phyloP scores from a whole-genome alignment of 30 jellyfish, hydroid and myxozoan genomes.

The Turritopsis rubra region DNA sequence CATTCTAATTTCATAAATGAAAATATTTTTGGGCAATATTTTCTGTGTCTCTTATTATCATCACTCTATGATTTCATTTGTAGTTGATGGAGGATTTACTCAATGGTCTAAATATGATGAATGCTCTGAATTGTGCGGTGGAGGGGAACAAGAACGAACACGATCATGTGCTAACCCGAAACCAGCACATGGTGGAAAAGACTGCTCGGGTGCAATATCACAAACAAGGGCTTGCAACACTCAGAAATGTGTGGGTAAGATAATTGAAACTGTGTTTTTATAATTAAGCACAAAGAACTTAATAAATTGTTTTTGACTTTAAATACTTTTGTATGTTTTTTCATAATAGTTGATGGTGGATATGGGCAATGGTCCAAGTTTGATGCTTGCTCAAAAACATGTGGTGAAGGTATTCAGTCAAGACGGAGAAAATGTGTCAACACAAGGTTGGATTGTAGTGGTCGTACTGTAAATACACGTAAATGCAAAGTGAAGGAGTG shows the following conservation, averaged over 20 bases:
- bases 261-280: not conserved
- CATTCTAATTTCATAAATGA: too few relatives aligned
- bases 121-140: slow-evolving; percentile 1
- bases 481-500: slow-evolving; percentile 42
- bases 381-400: slow-evolving; percentile 4
- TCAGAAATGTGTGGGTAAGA: slow-evolving; percentile 71
- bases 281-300: not conserved
- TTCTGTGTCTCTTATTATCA: too few relatives aligned
- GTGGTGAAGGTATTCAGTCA: not conserved
- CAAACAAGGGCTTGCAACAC: slow-evolving; percentile 49
- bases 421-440: slow-evolving; percentile 57
- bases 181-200: slow-evolving; percentile 11
- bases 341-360: slow-evolving; percentile 4
- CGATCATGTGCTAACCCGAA: slow-evolving; percentile 12
- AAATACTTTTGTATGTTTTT: too few relatives aligned
- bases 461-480: slow-evolving; percentile 24
- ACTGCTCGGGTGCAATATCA: slow-evolving; percentile 34
- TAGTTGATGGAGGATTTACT: slow-evolving; percentile 29
- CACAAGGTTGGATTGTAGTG: slow-evolving; percentile 64
- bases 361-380: not conserved
- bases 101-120: not conserved
- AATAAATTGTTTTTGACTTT: not conserved
- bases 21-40: too few relatives aligned
- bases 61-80: too few relatives aligned
- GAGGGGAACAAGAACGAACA: slow-evolving; percentile 25